Evolutionary conservation across 1,140 invertebrate species (phyloP).

Genomic region (Prorops nasuta): DNA sequence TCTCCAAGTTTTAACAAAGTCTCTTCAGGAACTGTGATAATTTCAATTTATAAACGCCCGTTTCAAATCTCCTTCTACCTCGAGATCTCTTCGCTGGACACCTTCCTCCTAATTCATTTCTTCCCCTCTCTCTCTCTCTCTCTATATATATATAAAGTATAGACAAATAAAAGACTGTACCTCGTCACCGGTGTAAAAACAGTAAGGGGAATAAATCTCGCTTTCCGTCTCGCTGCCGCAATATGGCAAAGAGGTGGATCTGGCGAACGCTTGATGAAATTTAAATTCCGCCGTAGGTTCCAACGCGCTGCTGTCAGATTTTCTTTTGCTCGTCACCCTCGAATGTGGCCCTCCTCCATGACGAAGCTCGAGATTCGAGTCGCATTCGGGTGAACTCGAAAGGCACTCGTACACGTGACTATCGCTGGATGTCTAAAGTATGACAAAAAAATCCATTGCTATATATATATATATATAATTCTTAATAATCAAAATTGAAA

Average conservation of each 20-base stretch:
- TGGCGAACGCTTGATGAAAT: slow-evolving; percentile 46
- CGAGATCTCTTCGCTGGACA: too few relatives aligned
- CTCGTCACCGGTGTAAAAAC: slow-evolving; percentile 63
- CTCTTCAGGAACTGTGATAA: too few relatives aligned
- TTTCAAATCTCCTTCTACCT: too few relatives aligned
- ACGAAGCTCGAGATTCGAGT: slow-evolving; percentile 53
- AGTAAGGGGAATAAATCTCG: slow-evolving; percentile 77
- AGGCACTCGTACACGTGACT: slow-evolving; percentile 65
- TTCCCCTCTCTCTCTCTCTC: too few relatives aligned
- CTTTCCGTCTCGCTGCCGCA: slow-evolving; percentile 79
- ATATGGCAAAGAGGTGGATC: slow-evolving; percentile 70
- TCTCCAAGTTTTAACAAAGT: too few relatives aligned
- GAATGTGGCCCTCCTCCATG: slow-evolving; percentile 36
- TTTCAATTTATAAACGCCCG: too few relatives aligned
- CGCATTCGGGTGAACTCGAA: slow-evolving; percentile 67
- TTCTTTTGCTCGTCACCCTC: slow-evolving; percentile 39
- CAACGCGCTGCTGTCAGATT: slow-evolving; percentile 56
- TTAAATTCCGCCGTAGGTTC: slow-evolving; percentile 50
- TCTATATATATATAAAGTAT: too few relatives aligned
- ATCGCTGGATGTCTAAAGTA: slow-evolving; percentile 44
- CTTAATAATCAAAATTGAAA: too few relatives aligned
- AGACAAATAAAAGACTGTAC: too few relatives aligned
- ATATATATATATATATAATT: too few relatives aligned
- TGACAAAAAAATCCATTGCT: too few relatives aligned
- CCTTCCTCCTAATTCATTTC: too few relatives aligned